Percentiles rank a stretch among this genome's conserved stretches.
These are phyloP conservation scores for Crocallis elinguaria DNA, from an alignment of 2,888 invertebrate species.

Conservation along the genomic window DNA sequence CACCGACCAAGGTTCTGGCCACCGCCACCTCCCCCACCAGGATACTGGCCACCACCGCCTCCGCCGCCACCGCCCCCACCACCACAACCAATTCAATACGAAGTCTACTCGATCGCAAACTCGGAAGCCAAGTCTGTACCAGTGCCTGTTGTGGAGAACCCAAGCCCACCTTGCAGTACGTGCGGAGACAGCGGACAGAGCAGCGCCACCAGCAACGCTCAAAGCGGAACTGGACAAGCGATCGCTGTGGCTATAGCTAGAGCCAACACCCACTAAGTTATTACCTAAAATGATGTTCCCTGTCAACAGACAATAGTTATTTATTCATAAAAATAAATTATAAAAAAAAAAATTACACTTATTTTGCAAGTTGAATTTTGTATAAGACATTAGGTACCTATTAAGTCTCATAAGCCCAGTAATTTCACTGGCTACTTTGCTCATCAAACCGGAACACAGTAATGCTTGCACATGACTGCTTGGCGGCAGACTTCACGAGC, in stretches of 20 bases:
- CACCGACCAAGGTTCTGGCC: slow-evolving; percentile 32
- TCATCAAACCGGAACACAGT: no score
- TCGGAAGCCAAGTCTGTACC: slow-evolving; percentile 9
- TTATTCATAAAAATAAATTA: no score
- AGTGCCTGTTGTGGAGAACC: not conserved
- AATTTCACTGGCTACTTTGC: no score
- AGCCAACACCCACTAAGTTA: slow-evolving; percentile 24
- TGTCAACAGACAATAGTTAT: no score
- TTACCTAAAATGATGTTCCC: no score
- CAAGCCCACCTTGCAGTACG: slow-evolving; percentile 27
- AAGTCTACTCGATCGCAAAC: slow-evolving; percentile 20
- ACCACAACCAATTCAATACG: slow-evolving; percentile 28
- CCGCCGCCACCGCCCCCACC: slow-evolving; percentile 39
- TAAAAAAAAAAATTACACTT: no score
- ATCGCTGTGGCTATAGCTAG: slow-evolving; percentile 54
- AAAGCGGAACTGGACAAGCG: slow-evolving; percentile 51
- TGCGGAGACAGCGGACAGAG: slow-evolving; percentile 31
- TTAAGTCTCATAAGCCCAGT: no score
- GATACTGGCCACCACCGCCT: slow-evolving; percentile 33
- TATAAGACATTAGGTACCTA: no score
- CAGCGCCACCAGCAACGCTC: slow-evolving; percentile 53
- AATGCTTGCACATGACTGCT: no score
- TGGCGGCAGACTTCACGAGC: no score
- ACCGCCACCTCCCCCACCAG: slow-evolving; percentile 39
- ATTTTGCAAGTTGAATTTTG: no score